Evolutionary conservation across 2,797 vertebrate species (phyloP).

Genomic region (Sternarchorhynchus goeldii): DNA sequence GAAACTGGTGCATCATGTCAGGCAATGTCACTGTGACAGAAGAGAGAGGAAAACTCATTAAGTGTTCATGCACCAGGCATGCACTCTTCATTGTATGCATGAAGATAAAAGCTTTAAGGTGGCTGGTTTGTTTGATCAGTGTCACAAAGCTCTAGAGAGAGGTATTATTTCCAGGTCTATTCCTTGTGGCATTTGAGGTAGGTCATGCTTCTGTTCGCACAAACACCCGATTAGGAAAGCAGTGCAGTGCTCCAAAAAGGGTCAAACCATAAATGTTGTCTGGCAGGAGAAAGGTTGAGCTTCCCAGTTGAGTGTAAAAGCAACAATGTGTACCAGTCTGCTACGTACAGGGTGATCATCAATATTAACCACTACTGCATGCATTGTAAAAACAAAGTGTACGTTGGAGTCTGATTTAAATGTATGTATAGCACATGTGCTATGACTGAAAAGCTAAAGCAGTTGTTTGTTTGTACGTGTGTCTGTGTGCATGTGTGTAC

Average conservation of each 20-base stretch:
- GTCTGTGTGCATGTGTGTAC: slow-evolving; percentile 36
- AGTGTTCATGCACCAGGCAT: slow-evolving; percentile 2
- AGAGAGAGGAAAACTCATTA: slow-evolving; percentile 33
- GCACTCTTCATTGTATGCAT: slow-evolving; percentile 9
- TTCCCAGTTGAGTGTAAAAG: background rate
- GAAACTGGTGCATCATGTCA: slow-evolving; percentile 31
- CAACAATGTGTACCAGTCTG: background rate
- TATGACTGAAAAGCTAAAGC: background rate
- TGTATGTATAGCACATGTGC: background rate
- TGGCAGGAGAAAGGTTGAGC: background rate
- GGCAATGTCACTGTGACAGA: slow-evolving; percentile 6
- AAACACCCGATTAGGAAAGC: slow-evolving; percentile 5
- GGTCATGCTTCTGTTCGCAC: background rate
- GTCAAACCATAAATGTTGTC: slow-evolving; percentile 6
- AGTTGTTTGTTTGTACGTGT: background rate
- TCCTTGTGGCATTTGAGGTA: slow-evolving; percentile 6
- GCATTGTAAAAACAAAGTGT: background rate
- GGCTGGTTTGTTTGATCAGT: slow-evolving; percentile 15
- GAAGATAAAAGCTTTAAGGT: background rate
- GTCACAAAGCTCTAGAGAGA: background rate
- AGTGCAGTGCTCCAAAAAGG: background rate
- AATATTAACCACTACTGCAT: background rate
- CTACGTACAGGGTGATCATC: background rate
- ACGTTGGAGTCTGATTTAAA: background rate
- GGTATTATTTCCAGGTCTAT: slow-evolving; percentile 28